Conservation (phyloP, 2,888 invertebrate genomes). For the Morinoia aosen region DNA sequence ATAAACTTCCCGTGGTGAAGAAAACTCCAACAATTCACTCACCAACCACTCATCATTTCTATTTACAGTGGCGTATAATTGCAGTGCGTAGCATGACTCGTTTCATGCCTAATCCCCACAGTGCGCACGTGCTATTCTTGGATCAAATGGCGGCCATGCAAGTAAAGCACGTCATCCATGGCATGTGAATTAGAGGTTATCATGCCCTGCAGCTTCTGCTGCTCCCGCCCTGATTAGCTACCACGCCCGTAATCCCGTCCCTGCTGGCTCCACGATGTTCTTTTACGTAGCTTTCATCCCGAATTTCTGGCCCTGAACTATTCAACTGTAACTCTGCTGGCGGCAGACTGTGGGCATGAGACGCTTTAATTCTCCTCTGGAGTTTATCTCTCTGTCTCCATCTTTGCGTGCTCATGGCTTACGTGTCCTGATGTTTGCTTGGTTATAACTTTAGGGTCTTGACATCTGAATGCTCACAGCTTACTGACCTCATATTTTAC, state of each 20-base stretch:
- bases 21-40: neutral
- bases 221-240: neutral
- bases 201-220: neutral
- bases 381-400: neutral
- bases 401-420: neutral
- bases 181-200: neutral
- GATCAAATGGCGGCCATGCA: neutral
- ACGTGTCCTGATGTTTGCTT: neutral
- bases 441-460: neutral
- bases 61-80: neutral
- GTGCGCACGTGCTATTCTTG: neutral
- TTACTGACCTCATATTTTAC: too few species aligned
- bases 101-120: neutral
- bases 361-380: neutral
- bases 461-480: too few species aligned
- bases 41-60: neutral
- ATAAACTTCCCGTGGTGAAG: neutral
- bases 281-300: neutral
- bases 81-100: neutral
- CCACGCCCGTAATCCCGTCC: neutral
- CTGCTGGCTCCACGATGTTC: neutral
- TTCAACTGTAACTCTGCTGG: neutral
- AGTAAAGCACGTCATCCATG: conserved; percentile 1
- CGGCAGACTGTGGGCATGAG: neutral
- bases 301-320: neutral